These are phyloP conservation scores for Lepidurus packardi DNA, from an alignment of 1,140 invertebrate species.

Conservation along the genomic window DNA sequence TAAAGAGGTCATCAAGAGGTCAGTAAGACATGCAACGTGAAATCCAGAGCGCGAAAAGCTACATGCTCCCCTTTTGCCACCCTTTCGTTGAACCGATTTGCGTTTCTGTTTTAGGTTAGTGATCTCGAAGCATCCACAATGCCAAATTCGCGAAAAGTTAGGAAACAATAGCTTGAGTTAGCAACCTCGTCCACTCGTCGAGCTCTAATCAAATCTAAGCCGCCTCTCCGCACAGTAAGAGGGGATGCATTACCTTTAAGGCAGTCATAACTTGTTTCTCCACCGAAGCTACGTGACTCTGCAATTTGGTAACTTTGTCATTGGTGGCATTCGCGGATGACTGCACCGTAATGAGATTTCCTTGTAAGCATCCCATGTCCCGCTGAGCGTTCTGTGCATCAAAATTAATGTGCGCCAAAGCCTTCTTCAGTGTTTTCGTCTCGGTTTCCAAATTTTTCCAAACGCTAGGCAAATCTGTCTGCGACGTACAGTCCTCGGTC, in stretches of 20 bases:
- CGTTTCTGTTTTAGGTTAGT: neutral
- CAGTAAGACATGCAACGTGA: neutral
- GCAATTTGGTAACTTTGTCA: constrained; percentile 37
- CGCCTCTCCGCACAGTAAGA: neutral
- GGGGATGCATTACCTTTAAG: constrained; percentile 35
- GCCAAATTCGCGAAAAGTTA: neutral
- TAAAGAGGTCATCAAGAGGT: neutral
- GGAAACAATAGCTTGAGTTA: neutral
- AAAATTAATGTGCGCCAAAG: constrained; percentile 36
- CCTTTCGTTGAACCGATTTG: neutral
- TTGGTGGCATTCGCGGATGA: constrained; percentile 34
- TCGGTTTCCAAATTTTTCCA: constrained; percentile 16
- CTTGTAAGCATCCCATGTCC: constrained; percentile 38
- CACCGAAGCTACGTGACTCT: constrained; percentile 36
- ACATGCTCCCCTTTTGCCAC: neutral
- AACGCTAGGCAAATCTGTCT: constrained; percentile 8
- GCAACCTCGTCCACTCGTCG: neutral
- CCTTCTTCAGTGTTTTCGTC: constrained; percentile 31
- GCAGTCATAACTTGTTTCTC: constrained; percentile 37
- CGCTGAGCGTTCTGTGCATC: constrained; percentile 36
- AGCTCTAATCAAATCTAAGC: neutral
- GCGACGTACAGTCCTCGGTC: neutral
- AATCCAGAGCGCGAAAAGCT: neutral
- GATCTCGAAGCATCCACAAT: neutral
- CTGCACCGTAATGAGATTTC: constrained; percentile 38